Base-by-base conservation (phyloP, 2,888 invertebrate species). In the Xestoiulus laeticollis region DNA sequence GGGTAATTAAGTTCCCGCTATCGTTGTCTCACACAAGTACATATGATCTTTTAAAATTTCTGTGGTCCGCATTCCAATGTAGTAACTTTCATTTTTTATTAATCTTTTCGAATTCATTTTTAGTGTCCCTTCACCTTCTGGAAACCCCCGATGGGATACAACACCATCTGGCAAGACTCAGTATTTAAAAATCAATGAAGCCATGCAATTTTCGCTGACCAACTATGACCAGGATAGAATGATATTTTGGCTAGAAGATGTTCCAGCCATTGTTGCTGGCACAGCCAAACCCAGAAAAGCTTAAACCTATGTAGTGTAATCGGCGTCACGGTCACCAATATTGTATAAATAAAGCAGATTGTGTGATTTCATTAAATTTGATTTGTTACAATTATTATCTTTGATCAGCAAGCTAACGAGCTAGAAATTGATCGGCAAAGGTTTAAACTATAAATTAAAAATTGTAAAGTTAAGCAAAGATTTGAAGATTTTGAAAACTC, bases 61-160 rank as follows among this genome's bases (percentile, higher is more conserved):
- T 5, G 6, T 38, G 6, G 38, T 38, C 38, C 8, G 2, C 3
- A 5, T 68, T 68, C 68, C 68, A 68, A 38, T 38, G 38, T 6
- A 38, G 38, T 6, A 38, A 38, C 38, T 38, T 38, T 38, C 6
- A 6, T 38, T 38, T 38, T 6, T 38, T 5, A 68, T 68, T 68
- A 5, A 0, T 22, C 6, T 59, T 59, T 1, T n/a, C 22, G 4
- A 19, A 59, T 59, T n/a, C 38, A 12, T 83, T 1, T 16, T 5
- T 86, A 86, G 86, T 14, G 14, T 22, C 30, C 86, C 86, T 8
- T 53, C 86, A 19, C 86, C 86, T 16, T 16, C 44, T n/a, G 86
- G 86, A 30, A 32, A 26, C 22, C 53, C 30, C 19, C 26, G n/a
- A 32, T 32, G 32, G 48, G 33, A 44, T 4, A 16, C 59, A 22